A percentile compares a stretch with the other conserved stretches of the same genome.
Evolutionary conservation across 2,797 vertebrate species (phyloP).

Genomic region (Discoglossus pictus): DNA sequence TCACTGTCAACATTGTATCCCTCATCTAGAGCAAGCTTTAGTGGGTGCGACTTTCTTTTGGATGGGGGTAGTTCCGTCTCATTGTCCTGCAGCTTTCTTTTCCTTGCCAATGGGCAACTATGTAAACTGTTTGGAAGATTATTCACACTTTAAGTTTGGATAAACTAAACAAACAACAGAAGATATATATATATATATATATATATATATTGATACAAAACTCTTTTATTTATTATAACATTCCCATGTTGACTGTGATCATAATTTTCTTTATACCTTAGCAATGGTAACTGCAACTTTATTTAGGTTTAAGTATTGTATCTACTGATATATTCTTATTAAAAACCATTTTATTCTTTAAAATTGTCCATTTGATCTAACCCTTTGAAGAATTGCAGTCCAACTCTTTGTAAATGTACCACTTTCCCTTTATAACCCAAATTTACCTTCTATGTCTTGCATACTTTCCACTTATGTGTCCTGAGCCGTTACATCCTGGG

Average conservation of each 20-base stretch:
- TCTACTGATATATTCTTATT: no score
- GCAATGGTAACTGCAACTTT: neutral
- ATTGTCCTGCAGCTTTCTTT: conserved; percentile 84
- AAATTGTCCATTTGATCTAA: no score
- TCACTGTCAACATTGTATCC: conserved; percentile 88
- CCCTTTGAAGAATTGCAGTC: no score
- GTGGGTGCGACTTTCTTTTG: conserved; percentile 88
- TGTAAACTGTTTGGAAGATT: conserved; percentile 79
- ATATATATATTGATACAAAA: no score
- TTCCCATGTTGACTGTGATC: neutral
- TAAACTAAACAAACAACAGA: conserved; percentile 24
- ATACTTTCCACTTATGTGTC: conserved; percentile 95
- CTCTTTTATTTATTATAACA: neutral
- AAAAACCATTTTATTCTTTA: no score
- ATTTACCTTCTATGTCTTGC: conserved; percentile 93
- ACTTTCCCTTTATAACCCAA: no score
- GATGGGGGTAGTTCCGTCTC: conserved; percentile 81
- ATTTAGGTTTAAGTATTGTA: no score
- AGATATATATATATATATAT: no score
- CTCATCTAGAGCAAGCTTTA: conserved; percentile 88
- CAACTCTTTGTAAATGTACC: no score
- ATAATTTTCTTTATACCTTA: conserved; percentile 2
- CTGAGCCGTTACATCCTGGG: conserved; percentile 92
- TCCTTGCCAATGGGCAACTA: conserved; percentile 91
- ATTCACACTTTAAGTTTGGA: no score